phyloP scores from a whole-genome alignment of 2,113 vertebrate genomes.

The Urocynchramus pylzowi region DNA sequence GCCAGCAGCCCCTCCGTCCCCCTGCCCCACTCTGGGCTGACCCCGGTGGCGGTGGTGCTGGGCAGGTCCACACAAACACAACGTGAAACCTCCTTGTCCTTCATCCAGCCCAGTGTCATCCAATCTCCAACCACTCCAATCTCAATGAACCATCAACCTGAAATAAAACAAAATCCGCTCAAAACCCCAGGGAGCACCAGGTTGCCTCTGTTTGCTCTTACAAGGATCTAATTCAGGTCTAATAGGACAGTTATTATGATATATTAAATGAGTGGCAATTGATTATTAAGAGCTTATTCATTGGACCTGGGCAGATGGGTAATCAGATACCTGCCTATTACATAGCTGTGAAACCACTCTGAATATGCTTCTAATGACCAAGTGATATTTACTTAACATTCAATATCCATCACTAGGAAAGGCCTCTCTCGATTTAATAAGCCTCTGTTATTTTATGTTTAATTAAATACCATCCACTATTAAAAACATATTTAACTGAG shows the following conservation, averaged over 20 bases:
- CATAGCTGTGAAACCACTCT: conserved; percentile 54
- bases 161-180: background rate
- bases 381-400: conserved; percentile 55
- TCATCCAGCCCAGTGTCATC: background rate
- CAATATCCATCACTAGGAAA: conserved; percentile 47
- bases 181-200: background rate
- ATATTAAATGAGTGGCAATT: conserved; percentile 41
- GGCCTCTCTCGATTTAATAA: conserved; percentile 57
- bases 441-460: conserved; percentile 63
- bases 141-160: background rate
- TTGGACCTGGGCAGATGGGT: background rate
- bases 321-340: conserved; percentile 48
- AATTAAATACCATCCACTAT: conserved; percentile 65
- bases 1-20: background rate
- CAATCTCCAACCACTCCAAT: background rate
- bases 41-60: fast-evolving
- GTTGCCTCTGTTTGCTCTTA: background rate
- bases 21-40: background rate
- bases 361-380: conserved; percentile 37
- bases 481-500: conserved; percentile 66
- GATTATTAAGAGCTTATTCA: conserved; percentile 49
- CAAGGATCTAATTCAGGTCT: conserved; percentile 47
- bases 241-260: conserved; percentile 24
- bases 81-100: background rate
- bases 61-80: fast-evolving